phyloP scores from a whole-genome alignment of 2,888 invertebrate genomes.

The Rutpela maculata region DNA sequence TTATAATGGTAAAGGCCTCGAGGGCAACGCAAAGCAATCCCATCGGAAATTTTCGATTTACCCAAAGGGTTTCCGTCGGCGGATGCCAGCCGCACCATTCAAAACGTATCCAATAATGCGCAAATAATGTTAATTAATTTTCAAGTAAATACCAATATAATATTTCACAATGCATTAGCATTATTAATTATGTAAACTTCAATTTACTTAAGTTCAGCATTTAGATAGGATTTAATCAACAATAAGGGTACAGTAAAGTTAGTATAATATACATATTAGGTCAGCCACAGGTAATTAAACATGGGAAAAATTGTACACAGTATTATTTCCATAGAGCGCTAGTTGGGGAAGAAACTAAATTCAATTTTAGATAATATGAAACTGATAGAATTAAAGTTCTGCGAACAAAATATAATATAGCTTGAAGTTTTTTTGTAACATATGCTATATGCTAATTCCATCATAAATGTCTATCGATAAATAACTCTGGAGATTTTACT shows the following conservation, averaged over 20 bases:
- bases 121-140: slow-evolving; percentile 37
- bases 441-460: no score
- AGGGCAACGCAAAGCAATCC: slow-evolving; percentile 28
- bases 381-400: no score
- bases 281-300: no score
- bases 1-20: slow-evolving; percentile 16
- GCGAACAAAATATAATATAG: no score
- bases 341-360: no score
- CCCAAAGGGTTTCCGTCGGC: slow-evolving; percentile 20
- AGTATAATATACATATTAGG: not conserved
- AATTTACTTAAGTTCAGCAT: slow-evolving; percentile 9
- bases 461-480: no score
- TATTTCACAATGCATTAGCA: slow-evolving; percentile 9
- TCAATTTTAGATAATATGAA: no score
- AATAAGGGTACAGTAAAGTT: not conserved
- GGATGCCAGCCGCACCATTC: slow-evolving; percentile 22
- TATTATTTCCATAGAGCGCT: no score
- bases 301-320: no score
- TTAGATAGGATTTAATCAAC: not conserved
- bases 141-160: slow-evolving; percentile 23
- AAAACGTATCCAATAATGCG: slow-evolving; percentile 31
- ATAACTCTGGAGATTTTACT: no score
- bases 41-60: slow-evolving; percentile 33
- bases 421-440: no score
- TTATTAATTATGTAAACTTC: slow-evolving; percentile 37